Percentiles rank a stretch among this genome's conserved stretches.
Evolutionary conservation across 2,888 invertebrate species (phyloP).

Genomic region (Cyaniris semiargus): DNA sequence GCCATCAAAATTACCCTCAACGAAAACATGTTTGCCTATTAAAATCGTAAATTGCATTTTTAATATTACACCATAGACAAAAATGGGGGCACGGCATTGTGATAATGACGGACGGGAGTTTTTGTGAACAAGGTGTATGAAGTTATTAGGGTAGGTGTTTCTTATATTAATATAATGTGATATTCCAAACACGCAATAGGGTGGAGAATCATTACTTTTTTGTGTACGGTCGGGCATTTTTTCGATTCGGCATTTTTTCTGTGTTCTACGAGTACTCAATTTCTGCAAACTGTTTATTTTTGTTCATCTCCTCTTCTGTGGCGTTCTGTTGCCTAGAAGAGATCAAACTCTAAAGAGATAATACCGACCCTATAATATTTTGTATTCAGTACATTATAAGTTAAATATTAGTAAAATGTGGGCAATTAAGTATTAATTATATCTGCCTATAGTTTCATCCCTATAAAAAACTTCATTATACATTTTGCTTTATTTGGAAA

Average conservation of each 20-base stretch:
- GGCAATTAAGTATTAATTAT: not conserved
- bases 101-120: conserved; percentile 50
- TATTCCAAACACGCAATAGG: conserved; percentile 52
- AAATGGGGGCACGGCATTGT: conserved; percentile 45
- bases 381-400: too few species aligned
- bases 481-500: not conserved
- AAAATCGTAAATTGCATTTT: conserved; percentile 26
- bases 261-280: not conserved
- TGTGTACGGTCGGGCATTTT: not conserved
- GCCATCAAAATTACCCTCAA: not conserved
- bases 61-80: conserved; percentile 34
- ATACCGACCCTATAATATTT: too few species aligned
- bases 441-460: not conserved
- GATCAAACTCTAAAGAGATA: too few species aligned
- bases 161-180: conserved; percentile 57
- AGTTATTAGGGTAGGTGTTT: conserved; percentile 42
- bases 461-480: not conserved
- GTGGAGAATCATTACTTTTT: conserved; percentile 46
- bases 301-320: too few species aligned
- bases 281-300: not conserved
- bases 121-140: conserved; percentile 49
- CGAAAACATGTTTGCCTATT: not conserved
- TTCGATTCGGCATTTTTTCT: not conserved
- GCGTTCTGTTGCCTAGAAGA: not conserved
- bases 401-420: too few species aligned